phyloP scores from a whole-genome alignment of 2,797 vertebrate genomes.

The Silurus aristotelis region DNA sequence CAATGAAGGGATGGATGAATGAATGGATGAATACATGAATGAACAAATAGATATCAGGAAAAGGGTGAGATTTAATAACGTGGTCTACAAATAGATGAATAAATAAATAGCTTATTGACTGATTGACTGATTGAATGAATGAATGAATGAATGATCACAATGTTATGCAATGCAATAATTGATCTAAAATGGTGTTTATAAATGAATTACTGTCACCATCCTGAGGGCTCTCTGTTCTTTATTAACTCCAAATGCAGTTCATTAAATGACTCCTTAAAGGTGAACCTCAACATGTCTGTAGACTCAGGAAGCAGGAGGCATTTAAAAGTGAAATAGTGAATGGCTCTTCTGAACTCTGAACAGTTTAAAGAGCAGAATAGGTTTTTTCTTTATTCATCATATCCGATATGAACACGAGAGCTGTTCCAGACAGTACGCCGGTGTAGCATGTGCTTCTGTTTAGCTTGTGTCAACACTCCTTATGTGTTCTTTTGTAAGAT shows the following conservation, averaged over 20 bases:
- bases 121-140: not conserved
- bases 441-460: not conserved
- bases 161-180: no score
- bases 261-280: not conserved
- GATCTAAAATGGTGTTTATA: no score
- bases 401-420: not conserved
- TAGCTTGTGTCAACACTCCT: not conserved
- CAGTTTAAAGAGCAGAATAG: not conserved
- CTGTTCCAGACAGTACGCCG: not conserved
- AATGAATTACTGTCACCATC: no score
- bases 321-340: not conserved
- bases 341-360: not conserved
- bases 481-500: not conserved
- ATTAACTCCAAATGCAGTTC: not conserved
- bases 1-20: no score
- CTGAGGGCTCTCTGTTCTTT: not conserved
- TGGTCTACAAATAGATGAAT: no score
- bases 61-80: no score
- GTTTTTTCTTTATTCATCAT: no score
- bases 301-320: not conserved
- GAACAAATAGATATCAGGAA: no score
- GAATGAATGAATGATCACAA: not conserved
- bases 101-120: no score
- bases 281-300: not conserved
- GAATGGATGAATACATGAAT: no score